Conservation (phyloP, 1,140 invertebrate genomes). For the Belonocnema kinseyi region DNA sequence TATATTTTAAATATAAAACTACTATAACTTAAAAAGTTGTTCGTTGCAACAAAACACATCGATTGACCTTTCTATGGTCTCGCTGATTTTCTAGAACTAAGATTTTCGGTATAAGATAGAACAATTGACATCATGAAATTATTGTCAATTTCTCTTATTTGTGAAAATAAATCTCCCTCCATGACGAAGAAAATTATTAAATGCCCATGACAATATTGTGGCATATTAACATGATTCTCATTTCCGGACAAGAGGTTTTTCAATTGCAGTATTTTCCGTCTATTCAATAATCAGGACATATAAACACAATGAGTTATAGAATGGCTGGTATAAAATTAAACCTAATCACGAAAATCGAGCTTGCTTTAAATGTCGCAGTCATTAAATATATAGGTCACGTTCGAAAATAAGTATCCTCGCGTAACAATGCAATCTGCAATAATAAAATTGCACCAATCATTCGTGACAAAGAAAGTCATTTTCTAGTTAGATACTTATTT, state of each 20-base stretch:
- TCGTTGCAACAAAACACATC: no score
- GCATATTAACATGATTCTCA: neutral
- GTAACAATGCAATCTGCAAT: neutral
- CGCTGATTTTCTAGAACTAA: no score
- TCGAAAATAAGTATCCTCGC: neutral
- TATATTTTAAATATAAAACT: no score
- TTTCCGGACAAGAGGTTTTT: neutral
- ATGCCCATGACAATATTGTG: no score
- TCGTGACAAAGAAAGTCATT: neutral
- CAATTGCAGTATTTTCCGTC: neutral
- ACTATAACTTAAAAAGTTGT: no score
- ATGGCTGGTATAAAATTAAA: neutral
- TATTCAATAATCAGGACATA: neutral
- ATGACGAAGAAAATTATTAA: no score
- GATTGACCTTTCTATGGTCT: no score
- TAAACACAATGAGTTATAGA: neutral
- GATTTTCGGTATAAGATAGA: no score
- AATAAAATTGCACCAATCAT: constrained; percentile 1
- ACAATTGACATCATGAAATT: no score
- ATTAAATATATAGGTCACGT: neutral
- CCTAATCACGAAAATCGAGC: neutral
- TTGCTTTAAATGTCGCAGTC: neutral
- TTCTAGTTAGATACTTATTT: neutral
- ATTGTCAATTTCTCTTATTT: no score
- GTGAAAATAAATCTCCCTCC: no score